Evolutionary conservation across 37 sponge, comb jelly and placozoan genomes (phyloP), one percentile per base, ranked within the genome.

Genomic region (Axinella damicornis): DNA sequence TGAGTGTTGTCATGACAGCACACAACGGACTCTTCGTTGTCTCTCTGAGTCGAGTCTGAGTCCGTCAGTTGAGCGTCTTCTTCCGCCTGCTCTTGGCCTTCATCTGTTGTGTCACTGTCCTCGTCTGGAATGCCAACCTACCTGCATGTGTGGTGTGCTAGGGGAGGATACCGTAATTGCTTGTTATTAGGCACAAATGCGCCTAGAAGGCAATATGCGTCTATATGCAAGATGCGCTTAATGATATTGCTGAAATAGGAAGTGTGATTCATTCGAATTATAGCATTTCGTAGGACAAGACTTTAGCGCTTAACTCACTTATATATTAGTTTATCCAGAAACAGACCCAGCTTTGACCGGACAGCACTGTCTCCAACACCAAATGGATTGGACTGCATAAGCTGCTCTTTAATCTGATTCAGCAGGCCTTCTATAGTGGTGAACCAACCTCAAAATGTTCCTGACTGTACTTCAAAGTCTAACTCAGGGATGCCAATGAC

Each of bases 371-470:
- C 99, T 46, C 97, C 95, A 74, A 87, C 80, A 9, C 69, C 64
- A 63, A 92, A 94, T n/a, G 93, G 95, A 55, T 88, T 57, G 13
- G 72, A 15, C 25, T 31, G 30, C 17, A 71, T 68, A 58, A 95
- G 58, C 76, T 98, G 91, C 5, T 91, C 90, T 35, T 73, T 90
- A 1, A 96, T 59, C 20, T 85, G 74, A n/a, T 20, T 16, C 36
- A 98, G 81, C 65, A 98, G 58, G 4, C 99, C 99, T 67, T 98
- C 99, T 11, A 98, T 61, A 11, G 99, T 98, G 16, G 97, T 92
- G 82, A 98, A 98, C 52, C 85, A 35, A 0, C 99, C 99, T 34
- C 97, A 93, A 1, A 95, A 84, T 18, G 94, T 77, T 0, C 93
- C 87, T 70, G 86, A 79, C 25, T 83, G 36, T 58, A 94, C 65